Conservation (phyloP, 2,888 invertebrate species). For the Scrobipalpa atriplicella region DNA sequence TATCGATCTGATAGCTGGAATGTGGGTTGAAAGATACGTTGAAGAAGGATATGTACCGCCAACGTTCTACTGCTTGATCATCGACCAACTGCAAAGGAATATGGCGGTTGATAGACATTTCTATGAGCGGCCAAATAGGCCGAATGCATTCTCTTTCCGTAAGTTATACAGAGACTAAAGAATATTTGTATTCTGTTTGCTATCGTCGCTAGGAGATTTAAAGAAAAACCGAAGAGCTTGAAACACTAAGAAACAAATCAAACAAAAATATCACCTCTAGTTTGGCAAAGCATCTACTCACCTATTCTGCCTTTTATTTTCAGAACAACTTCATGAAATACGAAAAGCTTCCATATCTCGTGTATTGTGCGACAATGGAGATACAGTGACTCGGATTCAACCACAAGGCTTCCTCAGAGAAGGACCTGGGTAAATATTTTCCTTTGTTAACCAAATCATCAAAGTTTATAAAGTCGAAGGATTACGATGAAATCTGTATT, state of each 20-base stretch:
- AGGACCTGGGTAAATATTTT: conserved; percentile 43
- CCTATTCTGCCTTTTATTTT: too few species aligned
- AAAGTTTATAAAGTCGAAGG: too few species aligned
- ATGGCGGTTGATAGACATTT: conserved; percentile 93
- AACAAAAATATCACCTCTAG: not conserved
- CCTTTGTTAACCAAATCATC: too few species aligned
- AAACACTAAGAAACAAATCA: too few species aligned
- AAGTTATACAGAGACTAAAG: conserved; percentile 31
- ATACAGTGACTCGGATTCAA: conserved; percentile 52
- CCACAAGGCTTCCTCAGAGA: conserved; percentile 49
- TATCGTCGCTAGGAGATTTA: not conserved
- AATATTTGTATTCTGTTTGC: not conserved
- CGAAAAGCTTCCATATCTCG: conserved; percentile 49
- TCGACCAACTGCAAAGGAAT: conserved; percentile 90
- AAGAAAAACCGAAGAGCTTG: too few species aligned
- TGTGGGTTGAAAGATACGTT: conserved; percentile 90
- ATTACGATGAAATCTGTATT: too few species aligned
- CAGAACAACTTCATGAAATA: conserved; percentile 54
- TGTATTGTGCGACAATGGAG: conserved; percentile 55
- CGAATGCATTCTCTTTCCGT: conserved; percentile 54
- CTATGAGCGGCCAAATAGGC: conserved; percentile 64
- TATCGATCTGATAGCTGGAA: conserved; percentile 93
- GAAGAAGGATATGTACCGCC: conserved; percentile 92
- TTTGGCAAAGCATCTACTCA: too few species aligned
- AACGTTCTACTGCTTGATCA: conserved; percentile 92